Evolutionary conservation across 2,797 vertebrate species (phyloP).

Genomic region (Phoxinus dragarum): DNA sequence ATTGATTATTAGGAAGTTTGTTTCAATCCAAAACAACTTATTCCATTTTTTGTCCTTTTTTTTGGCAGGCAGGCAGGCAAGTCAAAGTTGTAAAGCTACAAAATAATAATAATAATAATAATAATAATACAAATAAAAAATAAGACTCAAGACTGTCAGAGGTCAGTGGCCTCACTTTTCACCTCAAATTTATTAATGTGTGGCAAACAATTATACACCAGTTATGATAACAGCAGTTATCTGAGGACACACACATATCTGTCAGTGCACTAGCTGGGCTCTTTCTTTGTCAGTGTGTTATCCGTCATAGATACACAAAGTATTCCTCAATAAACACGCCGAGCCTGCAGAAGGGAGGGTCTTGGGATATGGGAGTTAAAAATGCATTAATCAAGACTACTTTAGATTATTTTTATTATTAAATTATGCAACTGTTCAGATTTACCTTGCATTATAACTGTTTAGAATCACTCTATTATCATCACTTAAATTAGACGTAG

Average conservation of each 20-base stretch:
- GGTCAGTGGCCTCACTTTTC: slow-evolving; percentile 46
- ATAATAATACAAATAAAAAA: slow-evolving; percentile 15
- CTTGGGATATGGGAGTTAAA: too few relatives aligned
- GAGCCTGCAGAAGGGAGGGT: slow-evolving; percentile 2
- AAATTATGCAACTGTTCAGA: too few relatives aligned
- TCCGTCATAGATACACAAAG: slow-evolving; percentile 37
- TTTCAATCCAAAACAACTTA: slow-evolving; percentile 12
- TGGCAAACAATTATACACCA: slow-evolving; percentile 23
- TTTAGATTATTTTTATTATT: too few relatives aligned
- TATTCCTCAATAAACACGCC: slow-evolving; percentile 25
- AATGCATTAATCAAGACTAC: too few relatives aligned
- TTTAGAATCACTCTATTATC: too few relatives aligned
- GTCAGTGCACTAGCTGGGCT: slow-evolving; percentile 21
- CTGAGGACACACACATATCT: slow-evolving; percentile 57
- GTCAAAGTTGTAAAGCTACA: slow-evolving; percentile 10
- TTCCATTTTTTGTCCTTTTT: slow-evolving; percentile 6
- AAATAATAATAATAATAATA: background rate
- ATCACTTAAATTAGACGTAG: too few relatives aligned
- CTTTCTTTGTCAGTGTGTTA: slow-evolving; percentile 6
- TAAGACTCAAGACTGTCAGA: background rate
- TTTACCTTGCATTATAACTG: too few relatives aligned
- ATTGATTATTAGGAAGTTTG: background rate
- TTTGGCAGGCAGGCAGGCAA: background rate
- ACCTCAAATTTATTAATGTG: slow-evolving; percentile 25
- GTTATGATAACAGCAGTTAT: slow-evolving; percentile 49